Percentiles rank a stretch among this genome's conserved stretches.
Conservation (phyloP, 2,797 vertebrate genomes). For the Lepilemur septentrionalis region DNA sequence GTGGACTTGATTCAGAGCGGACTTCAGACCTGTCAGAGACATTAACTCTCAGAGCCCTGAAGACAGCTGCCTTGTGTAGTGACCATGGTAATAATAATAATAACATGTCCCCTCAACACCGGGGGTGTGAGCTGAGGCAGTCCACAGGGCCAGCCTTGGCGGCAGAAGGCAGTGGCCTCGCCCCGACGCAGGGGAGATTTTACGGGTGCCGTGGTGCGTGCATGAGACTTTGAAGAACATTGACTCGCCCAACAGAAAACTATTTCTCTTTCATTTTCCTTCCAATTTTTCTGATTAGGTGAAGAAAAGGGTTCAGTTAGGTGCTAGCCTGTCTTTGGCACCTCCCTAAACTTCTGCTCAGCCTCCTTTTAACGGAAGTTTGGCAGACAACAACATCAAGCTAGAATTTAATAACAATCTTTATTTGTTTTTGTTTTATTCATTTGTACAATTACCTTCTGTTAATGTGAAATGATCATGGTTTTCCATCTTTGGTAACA, state of each 20-base stretch:
- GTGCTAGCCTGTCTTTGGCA: neutral
- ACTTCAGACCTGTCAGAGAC: neutral
- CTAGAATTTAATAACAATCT: neutral
- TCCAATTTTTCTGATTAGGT: neutral
- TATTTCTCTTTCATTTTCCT: neutral
- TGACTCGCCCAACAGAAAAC: neutral
- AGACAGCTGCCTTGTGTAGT: neutral
- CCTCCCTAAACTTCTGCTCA: neutral
- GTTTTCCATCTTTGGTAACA: neutral
- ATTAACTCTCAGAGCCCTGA: rapidly evolving
- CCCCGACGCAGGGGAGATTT: rapidly evolving
- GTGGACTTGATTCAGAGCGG: no score
- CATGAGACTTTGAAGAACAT: neutral
- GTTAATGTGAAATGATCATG: neutral
- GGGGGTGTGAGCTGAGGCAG: rapidly evolving
- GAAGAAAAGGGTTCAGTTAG: neutral
- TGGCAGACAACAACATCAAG: no score
- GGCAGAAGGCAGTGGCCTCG: neutral
- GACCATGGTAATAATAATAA: rapidly evolving
- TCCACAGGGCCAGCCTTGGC: neutral
- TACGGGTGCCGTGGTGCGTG: rapidly evolving
- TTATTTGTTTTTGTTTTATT: neutral
- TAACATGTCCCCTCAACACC: rapidly evolving
- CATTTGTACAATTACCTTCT: neutral
- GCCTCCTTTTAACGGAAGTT: neutral